These are phyloP conservation scores for Drosophila parabipectinata DNA, from an alignment of 1,140 invertebrate species.

Conservation along the genomic window DNA sequence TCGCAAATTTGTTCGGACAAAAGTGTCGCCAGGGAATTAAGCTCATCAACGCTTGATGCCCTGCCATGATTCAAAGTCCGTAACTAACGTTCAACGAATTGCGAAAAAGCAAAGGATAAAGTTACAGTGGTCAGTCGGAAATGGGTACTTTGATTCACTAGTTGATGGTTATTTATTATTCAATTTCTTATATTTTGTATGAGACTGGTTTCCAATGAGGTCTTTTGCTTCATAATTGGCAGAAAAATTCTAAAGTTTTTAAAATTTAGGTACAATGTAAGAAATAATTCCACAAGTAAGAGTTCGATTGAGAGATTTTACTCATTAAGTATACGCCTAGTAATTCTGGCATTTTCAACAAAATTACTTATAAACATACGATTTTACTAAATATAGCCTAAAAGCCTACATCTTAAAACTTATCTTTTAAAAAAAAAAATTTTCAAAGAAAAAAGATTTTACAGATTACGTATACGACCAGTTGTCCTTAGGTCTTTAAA, in stretches of 20 bases:
- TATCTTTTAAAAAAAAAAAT: too few relatives aligned
- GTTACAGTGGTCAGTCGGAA: conserved; percentile 27
- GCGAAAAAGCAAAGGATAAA: conserved; percentile 18
- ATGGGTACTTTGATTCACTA: conserved; percentile 5
- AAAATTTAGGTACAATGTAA: too few relatives aligned
- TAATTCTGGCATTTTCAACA: too few relatives aligned
- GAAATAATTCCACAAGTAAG: background rate
- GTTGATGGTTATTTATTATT: background rate
- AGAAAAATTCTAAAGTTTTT: too few relatives aligned
- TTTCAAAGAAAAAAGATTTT: background rate
- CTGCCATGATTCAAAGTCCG: conserved; percentile 70
- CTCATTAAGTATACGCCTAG: background rate
- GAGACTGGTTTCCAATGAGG: too few relatives aligned
- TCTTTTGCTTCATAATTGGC: too few relatives aligned
- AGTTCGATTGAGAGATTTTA: background rate
- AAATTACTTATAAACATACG: too few relatives aligned
- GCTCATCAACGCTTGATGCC: conserved; percentile 76
- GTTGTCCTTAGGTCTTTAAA: background rate
- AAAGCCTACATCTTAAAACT: background rate
- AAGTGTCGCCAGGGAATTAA: conserved; percentile 77
- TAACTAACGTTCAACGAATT: conserved; percentile 65
- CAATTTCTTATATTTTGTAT: background rate
- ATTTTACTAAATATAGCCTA: background rate
- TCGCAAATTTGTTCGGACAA: conserved; percentile 79
- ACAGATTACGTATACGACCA: background rate